Conservation (phyloP, 2,113 vertebrate genomes). For the Pseudopipra pipra region DNA sequence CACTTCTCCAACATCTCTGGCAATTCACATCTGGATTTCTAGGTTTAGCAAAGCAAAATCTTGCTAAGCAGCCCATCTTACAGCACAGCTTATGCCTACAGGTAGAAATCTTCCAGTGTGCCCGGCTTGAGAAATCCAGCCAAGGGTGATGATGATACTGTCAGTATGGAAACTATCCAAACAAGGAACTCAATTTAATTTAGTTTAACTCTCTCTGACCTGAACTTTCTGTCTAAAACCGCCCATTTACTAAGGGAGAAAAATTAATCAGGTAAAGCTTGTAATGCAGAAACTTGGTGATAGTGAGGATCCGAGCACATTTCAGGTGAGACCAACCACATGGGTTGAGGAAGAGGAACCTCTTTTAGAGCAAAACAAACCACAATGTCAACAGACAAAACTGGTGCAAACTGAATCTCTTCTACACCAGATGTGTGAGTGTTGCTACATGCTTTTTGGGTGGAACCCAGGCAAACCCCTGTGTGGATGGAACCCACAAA, state of each 20-base stretch:
- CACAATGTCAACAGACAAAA: constrained; percentile 26
- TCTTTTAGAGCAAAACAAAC: constrained; percentile 8
- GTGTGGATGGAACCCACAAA: background rate
- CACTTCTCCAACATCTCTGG: background rate
- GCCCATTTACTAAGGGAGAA: background rate
- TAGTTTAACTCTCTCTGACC: background rate
- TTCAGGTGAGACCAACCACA: background rate
- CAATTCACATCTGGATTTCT: background rate
- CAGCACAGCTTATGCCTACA: background rate
- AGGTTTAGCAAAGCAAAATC: background rate
- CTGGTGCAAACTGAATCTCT: constrained; percentile 9
- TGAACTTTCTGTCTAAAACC: background rate
- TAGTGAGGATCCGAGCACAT: background rate
- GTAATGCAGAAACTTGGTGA: background rate
- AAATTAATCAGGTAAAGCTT: background rate
- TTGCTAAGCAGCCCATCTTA: background rate
- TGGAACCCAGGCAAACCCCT: background rate
- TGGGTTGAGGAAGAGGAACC: background rate
- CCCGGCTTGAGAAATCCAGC: background rate
- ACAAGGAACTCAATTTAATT: background rate
- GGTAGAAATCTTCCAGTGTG: background rate
- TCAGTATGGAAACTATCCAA: background rate
- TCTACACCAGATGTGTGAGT: background rate
- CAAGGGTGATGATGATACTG: background rate
- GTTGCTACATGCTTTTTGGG: background rate